Conservation (phyloP, 2,888 invertebrate genomes). For the Volucella inflata region DNA sequence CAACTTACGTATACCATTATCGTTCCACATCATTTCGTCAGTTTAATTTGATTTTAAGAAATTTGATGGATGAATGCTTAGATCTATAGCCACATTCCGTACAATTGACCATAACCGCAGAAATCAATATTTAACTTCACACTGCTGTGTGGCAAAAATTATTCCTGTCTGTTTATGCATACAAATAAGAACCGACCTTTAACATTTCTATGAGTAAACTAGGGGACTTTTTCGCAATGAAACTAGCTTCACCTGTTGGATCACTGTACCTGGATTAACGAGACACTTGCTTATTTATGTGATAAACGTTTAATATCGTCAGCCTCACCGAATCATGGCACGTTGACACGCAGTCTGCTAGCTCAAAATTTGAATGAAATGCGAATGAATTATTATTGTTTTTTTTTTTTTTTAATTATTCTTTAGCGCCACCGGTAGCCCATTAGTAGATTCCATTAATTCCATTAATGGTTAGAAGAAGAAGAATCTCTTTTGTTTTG, state of each 20-base stretch:
- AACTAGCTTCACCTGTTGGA: not conserved
- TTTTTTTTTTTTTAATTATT: too few relatives aligned
- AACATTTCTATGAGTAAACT: not conserved
- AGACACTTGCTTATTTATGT: not conserved
- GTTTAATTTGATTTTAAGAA: slow-evolving; percentile 23
- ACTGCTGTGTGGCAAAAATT: slow-evolving; percentile 15
- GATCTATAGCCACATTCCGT: slow-evolving; percentile 13
- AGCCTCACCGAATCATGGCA: not conserved
- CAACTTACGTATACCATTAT: not conserved
- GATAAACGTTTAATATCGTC: not conserved
- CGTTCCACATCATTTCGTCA: not conserved
- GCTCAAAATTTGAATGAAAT: not conserved
- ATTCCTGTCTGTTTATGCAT: slow-evolving; percentile 2
- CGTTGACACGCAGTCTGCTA: slow-evolving; percentile 26
- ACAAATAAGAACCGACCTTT: slow-evolving; percentile 15
- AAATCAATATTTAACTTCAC: slow-evolving; percentile 21
- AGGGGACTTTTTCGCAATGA: not conserved
- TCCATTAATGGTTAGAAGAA: too few relatives aligned
- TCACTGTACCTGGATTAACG: too few relatives aligned
- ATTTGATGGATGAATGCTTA: not conserved
- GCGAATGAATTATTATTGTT: too few relatives aligned
- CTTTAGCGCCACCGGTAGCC: too few relatives aligned
- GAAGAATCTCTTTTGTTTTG: not conserved
- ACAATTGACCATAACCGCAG: slow-evolving; percentile 4
- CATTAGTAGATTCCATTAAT: too few relatives aligned